Base-by-base conservation (phyloP, 2,888 invertebrate genomes). In the Agrochola macilenta region DNA sequence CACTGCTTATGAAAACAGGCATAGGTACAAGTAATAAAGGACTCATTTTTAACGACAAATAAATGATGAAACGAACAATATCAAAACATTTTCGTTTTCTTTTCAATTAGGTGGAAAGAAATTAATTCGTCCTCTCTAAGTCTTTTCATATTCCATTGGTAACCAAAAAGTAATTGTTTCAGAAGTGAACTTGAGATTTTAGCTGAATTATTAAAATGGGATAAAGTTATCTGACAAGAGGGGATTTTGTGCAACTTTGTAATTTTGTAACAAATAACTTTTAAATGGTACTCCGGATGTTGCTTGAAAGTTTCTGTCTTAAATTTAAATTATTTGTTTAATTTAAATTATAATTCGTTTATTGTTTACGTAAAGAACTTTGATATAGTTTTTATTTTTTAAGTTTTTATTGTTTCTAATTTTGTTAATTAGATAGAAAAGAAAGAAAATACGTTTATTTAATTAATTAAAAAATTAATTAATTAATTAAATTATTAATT, bases 121-220 rank as follows among this genome's bases (percentile, higher is more conserved):
- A 65, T 74, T 46, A 79, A 49, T 69, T 75, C 14, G 52, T 54
- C 69, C 46, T 69, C 46, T 30, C 60, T 17, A n/a, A 9, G 69
- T 49, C 26, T 69, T 64, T 35, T 69, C 35, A 43, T 60, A 46
- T 74, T 80, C 35, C 46, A 11, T 69, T 75, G 65, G 8, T 60
- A 57, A 57, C 46, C 26, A 63, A 43, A 79, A 81, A 69, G 54
- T 61, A 49, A 81, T 81, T 75, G 43, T 66, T 81, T 57, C 69
- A 57, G 49, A 66, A 75, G 57, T 66, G 23, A 81, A 66, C 65
- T 80, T 75, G 65, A 82, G 30, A 78, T 79, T 49, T 79, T 69
- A 69, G 64, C 54, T 26, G 69, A 82, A 70, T 83, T 60, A 74
- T 72, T 83, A 57, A 83, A 71, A 43, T 61, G 57, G 71, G 35